These are phyloP conservation scores for Adelges cooleyi DNA, from an alignment of 1,140 invertebrate genomes.

Conservation along the genomic window DNA sequence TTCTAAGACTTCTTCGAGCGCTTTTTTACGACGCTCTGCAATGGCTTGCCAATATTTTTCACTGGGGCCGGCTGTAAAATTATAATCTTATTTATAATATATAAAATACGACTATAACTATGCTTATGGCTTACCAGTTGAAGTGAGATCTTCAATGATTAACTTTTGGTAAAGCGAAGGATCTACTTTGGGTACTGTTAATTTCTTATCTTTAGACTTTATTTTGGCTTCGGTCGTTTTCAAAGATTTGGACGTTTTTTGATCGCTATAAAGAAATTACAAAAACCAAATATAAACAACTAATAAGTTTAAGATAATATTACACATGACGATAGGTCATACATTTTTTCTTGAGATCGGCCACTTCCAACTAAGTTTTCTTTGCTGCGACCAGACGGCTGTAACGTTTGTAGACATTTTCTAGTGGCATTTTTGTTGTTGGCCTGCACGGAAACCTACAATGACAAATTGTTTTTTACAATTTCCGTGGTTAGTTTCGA, in stretches of 20 bases:
- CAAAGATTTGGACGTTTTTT: neutral
- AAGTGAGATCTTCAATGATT: conserved; percentile 32
- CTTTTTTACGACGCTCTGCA: conserved; percentile 50
- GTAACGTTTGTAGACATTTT: conserved; percentile 32
- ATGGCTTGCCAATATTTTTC: conserved; percentile 55
- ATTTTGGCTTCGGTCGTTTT: neutral
- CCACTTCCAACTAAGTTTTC: conserved; percentile 34
- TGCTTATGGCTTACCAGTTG: conserved; percentile 17
- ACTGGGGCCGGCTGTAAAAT: conserved; percentile 43
- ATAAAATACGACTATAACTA: no score
- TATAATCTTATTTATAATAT: no score
- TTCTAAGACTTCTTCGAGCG: conserved; percentile 50
- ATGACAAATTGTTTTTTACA: no score
- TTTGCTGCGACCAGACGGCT: conserved; percentile 32
- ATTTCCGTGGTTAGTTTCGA: no score
- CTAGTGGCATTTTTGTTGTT: conserved; percentile 19
- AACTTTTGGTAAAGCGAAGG: conserved; percentile 15
- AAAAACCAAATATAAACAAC: neutral
- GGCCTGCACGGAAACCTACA: no score
- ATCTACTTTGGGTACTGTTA: neutral
- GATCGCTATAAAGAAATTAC: neutral
- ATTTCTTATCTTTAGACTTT: neutral
- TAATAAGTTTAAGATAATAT: neutral
- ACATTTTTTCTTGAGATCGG: neutral
- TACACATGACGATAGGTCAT: neutral